Base-by-base conservation (phyloP, 2,888 invertebrate species). In the Orthosia cruda region DNA sequence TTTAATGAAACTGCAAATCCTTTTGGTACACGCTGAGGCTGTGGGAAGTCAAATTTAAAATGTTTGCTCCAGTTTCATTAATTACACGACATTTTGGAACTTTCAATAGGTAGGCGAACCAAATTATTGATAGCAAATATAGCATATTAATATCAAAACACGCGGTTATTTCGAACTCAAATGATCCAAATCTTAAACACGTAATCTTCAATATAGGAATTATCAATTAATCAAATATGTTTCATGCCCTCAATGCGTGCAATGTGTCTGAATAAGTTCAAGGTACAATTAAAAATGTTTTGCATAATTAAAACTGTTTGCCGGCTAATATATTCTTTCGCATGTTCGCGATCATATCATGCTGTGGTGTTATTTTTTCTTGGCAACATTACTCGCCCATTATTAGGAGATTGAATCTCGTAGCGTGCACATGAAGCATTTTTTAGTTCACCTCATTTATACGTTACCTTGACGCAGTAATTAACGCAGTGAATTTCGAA, bases 401-500 rank as follows among this genome's bases (percentile, higher is more conserved):
- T 94, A 95, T 95, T 94, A 93, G 89, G 88, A 93, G 94, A 95
- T 95, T 90, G 89, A 92, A 95, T 94, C 95, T 92, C 82, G 89
- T 93, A 85, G 94, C 95, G 94, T 95, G 94, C 91, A 90, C 91
- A 92, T 94, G 94, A 95, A 94, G 90, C 93, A 94, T 94, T 86
- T 87, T 87, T 94, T 87, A 87, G 87, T 85, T 89, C 84, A 85
- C 89, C 89, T 91, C 90, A 91, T 93, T 92, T 93, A 93, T 90
- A 89, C 88, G 89, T 89, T 92, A 90, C 92, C 92, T 94, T 94
- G 93, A 92, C 92, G 91, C 90, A 85, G 88, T 93, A 92, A 94
- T 94, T 92, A 93, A 91, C 91, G 87, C 89, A 90, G 83, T 92
- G 87, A 91, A 92, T 89, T 91, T 89, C 85, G 80, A 88, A 86